Conservation (phyloP, 2,888 invertebrate species). For the Ectobius pallidus region DNA sequence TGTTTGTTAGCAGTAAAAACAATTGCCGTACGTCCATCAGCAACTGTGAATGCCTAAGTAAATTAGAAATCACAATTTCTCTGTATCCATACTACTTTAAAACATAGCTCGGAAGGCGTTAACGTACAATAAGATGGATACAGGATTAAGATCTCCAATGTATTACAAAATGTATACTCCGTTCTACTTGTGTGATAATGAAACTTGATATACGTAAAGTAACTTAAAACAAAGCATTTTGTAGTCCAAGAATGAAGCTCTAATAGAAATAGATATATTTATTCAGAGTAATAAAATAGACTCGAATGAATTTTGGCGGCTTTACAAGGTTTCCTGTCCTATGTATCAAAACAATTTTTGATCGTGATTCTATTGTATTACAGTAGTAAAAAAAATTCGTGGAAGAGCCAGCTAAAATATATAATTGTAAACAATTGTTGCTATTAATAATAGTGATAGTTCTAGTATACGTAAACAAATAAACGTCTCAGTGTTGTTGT, state of each 20-base stretch:
- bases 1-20: no score
- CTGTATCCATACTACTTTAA: neutral
- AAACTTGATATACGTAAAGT: conserved; percentile 26
- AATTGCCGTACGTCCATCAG: neutral
- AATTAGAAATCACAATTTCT: neutral
- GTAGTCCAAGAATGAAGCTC: neutral
- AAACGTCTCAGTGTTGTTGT: conserved; percentile 27
- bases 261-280: neutral
- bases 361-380: neutral
- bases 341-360: neutral
- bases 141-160: conserved; percentile 18
- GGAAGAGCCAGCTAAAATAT: neutral
- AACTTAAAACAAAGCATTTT: neutral
- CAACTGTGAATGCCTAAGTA: neutral
- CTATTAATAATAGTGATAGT: conserved; percentile 28
- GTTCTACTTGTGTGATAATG: conserved; percentile 25
- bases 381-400: neutral
- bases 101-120: neutral
- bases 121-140: neutral
- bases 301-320: neutral
- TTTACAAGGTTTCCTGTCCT: neutral
- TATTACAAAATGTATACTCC: conserved; percentile 27
- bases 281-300: neutral
- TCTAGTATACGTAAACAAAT: conserved; percentile 26
- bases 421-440: conserved; percentile 5